Evolutionary conservation across 2,888 invertebrate genomes (phyloP), one percentile per base, ranked within the genome.

Genomic region (Agrochola lychnidis): DNA sequence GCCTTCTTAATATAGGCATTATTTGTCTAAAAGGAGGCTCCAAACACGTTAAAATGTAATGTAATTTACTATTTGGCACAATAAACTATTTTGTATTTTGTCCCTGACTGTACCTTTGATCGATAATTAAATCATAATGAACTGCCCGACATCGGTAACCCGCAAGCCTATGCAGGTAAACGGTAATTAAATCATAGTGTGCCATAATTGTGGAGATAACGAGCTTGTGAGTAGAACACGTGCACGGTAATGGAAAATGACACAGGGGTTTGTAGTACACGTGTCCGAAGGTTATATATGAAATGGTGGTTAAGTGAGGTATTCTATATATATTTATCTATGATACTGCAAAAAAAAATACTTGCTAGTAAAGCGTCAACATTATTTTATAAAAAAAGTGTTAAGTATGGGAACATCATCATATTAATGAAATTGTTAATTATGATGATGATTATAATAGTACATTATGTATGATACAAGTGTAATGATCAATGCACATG

Each of bases 171-270:
- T 78, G 16, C 63, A 64, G 16, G 53, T 71, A 83, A 83, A 80
- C 62, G 53, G 71, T 82, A 83, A 86, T 83, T 86, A 83, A 83
- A 73, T 67, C 73, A 73, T 42, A 85, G 51, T 70, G 67, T 70
- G 45, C 57, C 56, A 25, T 67, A 70, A 73, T 86, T 82, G 70
- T 59, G 61, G 25, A 82, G 68, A 69, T 82, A 82, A 82, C 51
- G 40, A 82, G 78, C 68, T 82, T 56, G n/a, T 72, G 81, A 62
- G 61, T 36, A 42, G 30, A 64, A 69, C 80, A 84, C 87, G 80
- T 79, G 84, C 59, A 67, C 12, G 14, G 42, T 71, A 85, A 85
- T 82, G 70, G 64, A 71, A 73, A 84, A 68, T 73, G 77, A 81
- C 82, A 57, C 73, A 68, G 73, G 73, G 51, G 36, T 62, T 59